Percentiles rank a stretch among this genome's conserved stretches.
phyloP scores from a whole-genome alignment of 1,140 invertebrate genomes.

The Drosophila setifemur region DNA sequence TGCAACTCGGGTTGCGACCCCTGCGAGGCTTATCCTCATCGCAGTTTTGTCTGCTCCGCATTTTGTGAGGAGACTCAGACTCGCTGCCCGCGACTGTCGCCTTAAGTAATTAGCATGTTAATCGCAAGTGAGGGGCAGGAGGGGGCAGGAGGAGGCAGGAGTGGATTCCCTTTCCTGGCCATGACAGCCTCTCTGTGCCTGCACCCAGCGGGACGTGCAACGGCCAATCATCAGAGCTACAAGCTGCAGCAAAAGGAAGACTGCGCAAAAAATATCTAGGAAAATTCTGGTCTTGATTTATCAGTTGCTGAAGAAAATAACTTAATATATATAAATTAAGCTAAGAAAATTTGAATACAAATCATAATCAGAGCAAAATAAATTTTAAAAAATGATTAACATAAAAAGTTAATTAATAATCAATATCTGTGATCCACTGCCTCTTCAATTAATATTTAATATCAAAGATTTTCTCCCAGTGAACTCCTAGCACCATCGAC shows the following conservation, averaged over 20 bases:
- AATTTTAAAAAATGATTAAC: too few species aligned
- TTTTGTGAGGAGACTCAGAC: slow-evolving; percentile 27
- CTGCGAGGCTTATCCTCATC: slow-evolving; percentile 11
- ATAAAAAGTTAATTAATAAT: too few species aligned
- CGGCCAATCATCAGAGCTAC: slow-evolving; percentile 47
- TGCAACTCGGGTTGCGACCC: slow-evolving; percentile 16
- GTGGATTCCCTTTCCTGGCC: not conserved
- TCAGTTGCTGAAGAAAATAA: not conserved
- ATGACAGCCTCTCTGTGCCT: slow-evolving; percentile 19
- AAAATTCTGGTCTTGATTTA: not conserved
- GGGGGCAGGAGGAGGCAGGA: not conserved
- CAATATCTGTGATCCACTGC: too few species aligned
- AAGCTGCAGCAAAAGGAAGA: not conserved
- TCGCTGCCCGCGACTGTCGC: slow-evolving; percentile 22
- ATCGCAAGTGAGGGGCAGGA: not conserved
- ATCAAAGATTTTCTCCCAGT: not conserved
- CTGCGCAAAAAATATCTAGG: not conserved
- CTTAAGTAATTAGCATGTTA: slow-evolving; percentile 74
- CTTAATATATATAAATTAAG: too few species aligned
- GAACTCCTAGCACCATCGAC: not conserved
- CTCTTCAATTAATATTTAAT: too few species aligned
- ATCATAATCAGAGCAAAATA: too few species aligned
- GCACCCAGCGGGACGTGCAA: not conserved
- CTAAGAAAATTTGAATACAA: too few species aligned
- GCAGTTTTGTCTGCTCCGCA: slow-evolving; percentile 39